phyloP scores from a whole-genome alignment of 2,888 invertebrate species.

The Agrotis clavis region DNA sequence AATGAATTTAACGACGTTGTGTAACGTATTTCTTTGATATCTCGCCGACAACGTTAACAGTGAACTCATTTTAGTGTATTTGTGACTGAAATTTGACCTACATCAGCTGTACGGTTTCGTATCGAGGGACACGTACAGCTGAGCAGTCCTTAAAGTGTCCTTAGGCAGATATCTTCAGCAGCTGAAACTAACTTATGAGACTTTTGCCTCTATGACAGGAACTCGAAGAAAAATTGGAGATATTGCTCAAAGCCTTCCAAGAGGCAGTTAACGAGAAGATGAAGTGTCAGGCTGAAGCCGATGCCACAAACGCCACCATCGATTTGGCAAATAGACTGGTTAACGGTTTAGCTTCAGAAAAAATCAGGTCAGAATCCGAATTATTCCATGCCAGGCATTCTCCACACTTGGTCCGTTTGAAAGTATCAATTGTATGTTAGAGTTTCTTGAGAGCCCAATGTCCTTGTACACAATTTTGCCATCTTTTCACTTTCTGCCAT shows the following conservation, averaged over 20 bases:
- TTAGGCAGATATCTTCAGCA: neutral
- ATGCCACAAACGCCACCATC: slow-evolving; percentile 96
- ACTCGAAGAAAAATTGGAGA: slow-evolving; percentile 94
- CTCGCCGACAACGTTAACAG: no score
- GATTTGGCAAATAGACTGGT: slow-evolving; percentile 98
- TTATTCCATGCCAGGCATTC: neutral
- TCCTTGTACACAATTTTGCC: no score
- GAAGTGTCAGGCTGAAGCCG: slow-evolving; percentile 98
- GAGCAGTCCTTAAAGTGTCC: neutral
- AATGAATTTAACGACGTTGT: no score
- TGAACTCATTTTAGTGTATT: no score
- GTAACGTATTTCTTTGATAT: no score
- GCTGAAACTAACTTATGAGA: neutral
- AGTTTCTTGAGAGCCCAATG: no score
- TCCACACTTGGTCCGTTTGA: no score
- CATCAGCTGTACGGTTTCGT: no score
- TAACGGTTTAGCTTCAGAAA: slow-evolving; percentile 98
- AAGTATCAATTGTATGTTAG: no score
- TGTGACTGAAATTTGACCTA: no score
- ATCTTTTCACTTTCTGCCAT: no score
- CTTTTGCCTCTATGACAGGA: slow-evolving; percentile 80
- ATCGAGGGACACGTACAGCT: no score
- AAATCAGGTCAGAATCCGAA: slow-evolving; percentile 85
- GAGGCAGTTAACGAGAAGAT: slow-evolving; percentile 96
- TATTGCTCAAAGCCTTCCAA: slow-evolving; percentile 96